Evolutionary conservation across 2,797 vertebrate genomes (phyloP), one percentile per base, ranked within the genome.

Genomic region (Spondyliosoma cantharus): DNA sequence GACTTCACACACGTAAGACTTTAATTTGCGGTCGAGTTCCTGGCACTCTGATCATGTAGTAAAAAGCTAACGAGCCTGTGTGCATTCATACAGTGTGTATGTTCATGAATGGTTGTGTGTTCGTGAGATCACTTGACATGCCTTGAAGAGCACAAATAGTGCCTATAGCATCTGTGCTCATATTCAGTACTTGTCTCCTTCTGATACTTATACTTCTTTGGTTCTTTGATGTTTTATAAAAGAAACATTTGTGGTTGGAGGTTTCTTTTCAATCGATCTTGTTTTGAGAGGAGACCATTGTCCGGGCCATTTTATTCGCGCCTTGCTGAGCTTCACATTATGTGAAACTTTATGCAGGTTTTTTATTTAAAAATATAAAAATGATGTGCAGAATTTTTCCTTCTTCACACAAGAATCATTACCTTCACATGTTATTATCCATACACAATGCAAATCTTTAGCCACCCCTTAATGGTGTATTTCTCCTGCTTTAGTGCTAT

Each of bases 351-450:
- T 8, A 66, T 52, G 4, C n/a, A 43, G 11, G 19, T 43, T 37
- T 37, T 8, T 32, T 71, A 15, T 49, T 71, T 59, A 42, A 49
- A 59, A 59, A 19, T 3, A 12, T 11, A 13, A 3, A 45, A 20
- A 46, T 57, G 9, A 9, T 29, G 17, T n/a, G 7, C 50, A 16
- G 4, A 9, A 19, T 12, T 14, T 9, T 54, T 50, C 15, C 32
- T 71, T 48, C 22, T 29, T 17, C 4, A 56, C 43, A 25, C n/a
- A 67, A 54, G 53, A 54, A 50, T 52, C 16, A 43, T 29, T 24
- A 25, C 42, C 58, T 70, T 70, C 57, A 80, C 74, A 68, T 11
- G 43, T 45, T 24, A 29, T 74, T 53, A 57, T 64, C 13, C 6
- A 16, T 29, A 13, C 63, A 49, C 45, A 71, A 29, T 80, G 58